Percentiles rank a stretch among this genome's conserved stretches.
These are phyloP conservation scores for Triops cancriformis DNA, from an alignment of 1,140 invertebrate genomes.

Conservation along the genomic window DNA sequence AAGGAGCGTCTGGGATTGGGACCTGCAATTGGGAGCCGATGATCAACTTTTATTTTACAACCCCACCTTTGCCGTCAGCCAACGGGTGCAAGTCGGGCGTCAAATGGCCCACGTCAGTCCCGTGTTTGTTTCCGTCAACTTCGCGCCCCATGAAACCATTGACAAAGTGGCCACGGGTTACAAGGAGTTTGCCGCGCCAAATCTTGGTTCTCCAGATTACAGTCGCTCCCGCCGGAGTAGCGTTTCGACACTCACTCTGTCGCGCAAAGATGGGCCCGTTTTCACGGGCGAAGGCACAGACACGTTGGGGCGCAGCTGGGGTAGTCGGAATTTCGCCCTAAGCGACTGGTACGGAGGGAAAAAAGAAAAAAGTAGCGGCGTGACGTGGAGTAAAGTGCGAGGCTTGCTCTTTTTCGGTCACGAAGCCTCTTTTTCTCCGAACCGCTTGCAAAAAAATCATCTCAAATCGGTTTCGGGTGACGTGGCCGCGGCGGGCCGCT, in stretches of 20 bases:
- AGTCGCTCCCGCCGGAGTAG: constrained; percentile 22
- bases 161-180: constrained; percentile 11
- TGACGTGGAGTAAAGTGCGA: constrained; percentile 22
- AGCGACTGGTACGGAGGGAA: constrained; percentile 10
- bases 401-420: constrained; percentile 24
- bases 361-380: neutral
- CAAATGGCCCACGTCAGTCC: constrained; percentile 20
- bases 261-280: neutral
- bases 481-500: neutral
- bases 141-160: constrained; percentile 3
- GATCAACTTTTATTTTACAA: constrained; percentile 59
- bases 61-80: constrained; percentile 53
- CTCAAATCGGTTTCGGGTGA: constrained; percentile 21
- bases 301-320: constrained; percentile 28
- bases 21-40: constrained; percentile 65
- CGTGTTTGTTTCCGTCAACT: neutral
- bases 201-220: neutral
- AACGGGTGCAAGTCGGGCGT: constrained; percentile 25
- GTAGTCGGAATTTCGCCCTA: neutral
- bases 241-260: constrained; percentile 13
- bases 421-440: constrained; percentile 22
- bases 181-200: constrained; percentile 15
- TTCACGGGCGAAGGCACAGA: constrained; percentile 22
- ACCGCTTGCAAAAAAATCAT: neutral
- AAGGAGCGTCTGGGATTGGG: constrained; percentile 77